Evolutionary conservation across 2,797 vertebrate species (phyloP).

Genomic region (Anguilla marmorata): DNA sequence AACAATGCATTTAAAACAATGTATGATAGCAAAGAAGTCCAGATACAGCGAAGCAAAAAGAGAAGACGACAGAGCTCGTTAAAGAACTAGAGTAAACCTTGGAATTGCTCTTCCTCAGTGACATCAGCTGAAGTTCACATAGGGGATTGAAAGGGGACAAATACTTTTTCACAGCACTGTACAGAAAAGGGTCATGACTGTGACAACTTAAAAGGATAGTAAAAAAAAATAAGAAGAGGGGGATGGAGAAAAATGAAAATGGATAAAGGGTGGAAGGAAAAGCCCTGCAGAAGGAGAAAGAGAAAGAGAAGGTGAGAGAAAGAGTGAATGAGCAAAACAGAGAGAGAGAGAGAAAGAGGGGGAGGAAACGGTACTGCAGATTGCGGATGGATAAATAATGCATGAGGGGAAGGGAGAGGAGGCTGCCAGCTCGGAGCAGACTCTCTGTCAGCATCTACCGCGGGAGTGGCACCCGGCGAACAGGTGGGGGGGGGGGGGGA

Average conservation of each 20-base stretch:
- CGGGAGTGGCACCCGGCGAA: conserved; percentile 31
- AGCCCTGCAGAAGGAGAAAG: background rate
- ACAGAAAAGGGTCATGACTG: background rate
- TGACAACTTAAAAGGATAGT: background rate
- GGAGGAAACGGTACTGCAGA: conserved; percentile 45
- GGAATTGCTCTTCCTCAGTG: too few relatives aligned
- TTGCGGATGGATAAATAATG: conserved; percentile 60
- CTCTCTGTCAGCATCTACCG: conserved; percentile 48
- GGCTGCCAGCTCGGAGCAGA: conserved; percentile 45
- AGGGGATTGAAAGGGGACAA: too few relatives aligned
- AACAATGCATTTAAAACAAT: too few relatives aligned
- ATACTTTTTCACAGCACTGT: too few relatives aligned
- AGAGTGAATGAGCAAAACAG: conserved; percentile 26
- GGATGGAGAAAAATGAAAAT: background rate
- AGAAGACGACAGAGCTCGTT: too few relatives aligned
- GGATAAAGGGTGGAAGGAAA: background rate
- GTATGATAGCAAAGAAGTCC: too few relatives aligned
- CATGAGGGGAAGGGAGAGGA: conserved; percentile 40
- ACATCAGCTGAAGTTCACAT: too few relatives aligned
- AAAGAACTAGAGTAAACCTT: too few relatives aligned
- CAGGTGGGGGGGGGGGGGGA: conserved; percentile 49
- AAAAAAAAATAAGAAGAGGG: background rate
- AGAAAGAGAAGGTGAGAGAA: background rate
- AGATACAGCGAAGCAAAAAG: too few relatives aligned
- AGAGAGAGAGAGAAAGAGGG: background rate